Evolutionary conservation across 2,797 vertebrate genomes (phyloP).

Genomic region (Psittacula derbiana): DNA sequence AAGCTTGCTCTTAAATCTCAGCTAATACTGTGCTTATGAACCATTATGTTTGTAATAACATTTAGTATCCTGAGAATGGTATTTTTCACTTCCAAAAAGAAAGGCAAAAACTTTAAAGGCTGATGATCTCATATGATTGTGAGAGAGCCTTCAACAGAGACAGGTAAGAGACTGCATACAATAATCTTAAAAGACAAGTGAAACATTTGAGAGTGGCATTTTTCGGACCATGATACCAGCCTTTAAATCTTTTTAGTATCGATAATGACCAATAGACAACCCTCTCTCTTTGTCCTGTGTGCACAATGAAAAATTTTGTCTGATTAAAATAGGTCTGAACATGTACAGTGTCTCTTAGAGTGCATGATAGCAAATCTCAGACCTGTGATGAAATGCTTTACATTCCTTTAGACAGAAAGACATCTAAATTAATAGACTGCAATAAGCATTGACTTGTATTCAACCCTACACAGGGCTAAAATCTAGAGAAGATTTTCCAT

Average conservation of each 20-base stretch:
- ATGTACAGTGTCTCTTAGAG: background rate
- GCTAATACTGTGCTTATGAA: background rate
- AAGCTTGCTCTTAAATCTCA: background rate
- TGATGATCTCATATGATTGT: background rate
- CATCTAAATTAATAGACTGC: background rate
- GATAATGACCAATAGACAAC: background rate
- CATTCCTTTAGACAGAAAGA: background rate
- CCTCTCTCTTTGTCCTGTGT: background rate
- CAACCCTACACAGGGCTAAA: background rate
- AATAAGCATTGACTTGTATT: background rate
- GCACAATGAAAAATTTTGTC: background rate
- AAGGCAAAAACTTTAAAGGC: background rate
- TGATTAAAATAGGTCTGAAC: background rate
- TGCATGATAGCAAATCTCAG: background rate
- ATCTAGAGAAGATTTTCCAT: background rate
- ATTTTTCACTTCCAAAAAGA: background rate
- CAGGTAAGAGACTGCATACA: background rate
- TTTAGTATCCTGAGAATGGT: background rate
- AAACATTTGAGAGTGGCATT: background rate
- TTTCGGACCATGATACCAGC: background rate
- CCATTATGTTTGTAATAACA: background rate
- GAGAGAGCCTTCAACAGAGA: background rate
- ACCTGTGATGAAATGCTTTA: background rate
- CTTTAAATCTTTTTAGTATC: background rate
- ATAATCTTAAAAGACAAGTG: background rate